Conservation (phyloP, 2,113 vertebrate species). For the Anguilla japonica region DNA sequence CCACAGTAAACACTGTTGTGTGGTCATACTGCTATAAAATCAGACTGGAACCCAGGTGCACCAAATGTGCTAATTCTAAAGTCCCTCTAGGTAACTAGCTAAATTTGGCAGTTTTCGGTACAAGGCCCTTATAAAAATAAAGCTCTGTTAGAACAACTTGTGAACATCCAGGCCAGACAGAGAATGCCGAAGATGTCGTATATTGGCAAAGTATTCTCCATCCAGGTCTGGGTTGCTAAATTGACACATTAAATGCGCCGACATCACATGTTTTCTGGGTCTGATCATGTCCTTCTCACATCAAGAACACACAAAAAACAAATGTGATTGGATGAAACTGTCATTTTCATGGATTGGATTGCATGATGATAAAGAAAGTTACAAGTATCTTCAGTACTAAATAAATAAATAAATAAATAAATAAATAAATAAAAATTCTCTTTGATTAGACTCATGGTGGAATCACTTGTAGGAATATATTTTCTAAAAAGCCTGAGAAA, state of each 20-base stretch:
- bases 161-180: not conserved
- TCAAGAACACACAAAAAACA: too few relatives aligned
- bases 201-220: not conserved
- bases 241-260: too few relatives aligned
- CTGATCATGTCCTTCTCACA: too few relatives aligned
- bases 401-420: not conserved
- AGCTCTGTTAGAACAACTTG: not conserved
- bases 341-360: too few relatives aligned
- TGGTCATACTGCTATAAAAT: not conserved
- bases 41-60: not conserved
- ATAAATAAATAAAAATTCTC: not conserved
- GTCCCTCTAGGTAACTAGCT: not conserved
- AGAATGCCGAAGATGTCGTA: not conserved
- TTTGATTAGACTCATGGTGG: not conserved
- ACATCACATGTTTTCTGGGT: too few relatives aligned
- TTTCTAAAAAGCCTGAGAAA: not conserved
- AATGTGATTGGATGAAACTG: too few relatives aligned
- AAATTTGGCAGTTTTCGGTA: not conserved
- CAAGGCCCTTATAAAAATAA: not conserved
- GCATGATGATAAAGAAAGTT: too few relatives aligned
- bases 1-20: too few relatives aligned
- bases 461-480: not conserved
- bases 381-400: not conserved
- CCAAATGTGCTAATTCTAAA: not conserved
- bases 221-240: too few relatives aligned